These are phyloP conservation scores for Drosophila acutilabella DNA, from an alignment of 2,888 invertebrate species.

Conservation along the genomic window DNA sequence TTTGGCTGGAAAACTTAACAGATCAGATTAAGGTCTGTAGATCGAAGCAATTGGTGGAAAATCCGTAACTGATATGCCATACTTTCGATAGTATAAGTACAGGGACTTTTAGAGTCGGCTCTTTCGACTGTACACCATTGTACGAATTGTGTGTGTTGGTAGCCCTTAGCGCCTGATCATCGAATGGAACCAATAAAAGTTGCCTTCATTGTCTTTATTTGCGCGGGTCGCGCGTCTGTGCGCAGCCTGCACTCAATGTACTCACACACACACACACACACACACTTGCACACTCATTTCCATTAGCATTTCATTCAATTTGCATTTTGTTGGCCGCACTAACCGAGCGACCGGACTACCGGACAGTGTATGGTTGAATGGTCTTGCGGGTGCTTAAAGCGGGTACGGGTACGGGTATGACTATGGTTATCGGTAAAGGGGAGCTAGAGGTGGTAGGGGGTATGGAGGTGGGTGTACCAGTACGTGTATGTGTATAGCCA, in stretches of 20 bases:
- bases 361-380: slow-evolving; percentile 65
- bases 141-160: slow-evolving; percentile 9
- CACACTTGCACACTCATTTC: slow-evolving; percentile 55
- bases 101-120: too few relatives aligned
- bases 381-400: slow-evolving; percentile 55
- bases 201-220: slow-evolving; percentile 77
- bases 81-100: too few relatives aligned
- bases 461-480: slow-evolving; percentile 8
- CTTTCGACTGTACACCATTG: too few relatives aligned
- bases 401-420: slow-evolving; percentile 14
- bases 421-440: background rate
- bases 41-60: too few relatives aligned
- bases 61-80: fast-evolving
- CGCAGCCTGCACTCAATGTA: slow-evolving; percentile 60
- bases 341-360: slow-evolving; percentile 3
- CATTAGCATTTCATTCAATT: slow-evolving; percentile 76
- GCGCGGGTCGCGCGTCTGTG: slow-evolving; percentile 66
- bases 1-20: too few relatives aligned
- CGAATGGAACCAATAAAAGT: slow-evolving; percentile 84
- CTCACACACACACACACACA: slow-evolving; percentile 42
- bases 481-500: slow-evolving; percentile 21
- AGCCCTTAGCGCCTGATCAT: slow-evolving; percentile 76
- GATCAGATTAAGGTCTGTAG: too few relatives aligned
- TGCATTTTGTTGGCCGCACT: slow-evolving; percentile 60
- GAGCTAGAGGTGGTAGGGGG: background rate